Evolutionary conservation across 2,888 invertebrate species (phyloP).

Genomic region (Deroplatys truncata): DNA sequence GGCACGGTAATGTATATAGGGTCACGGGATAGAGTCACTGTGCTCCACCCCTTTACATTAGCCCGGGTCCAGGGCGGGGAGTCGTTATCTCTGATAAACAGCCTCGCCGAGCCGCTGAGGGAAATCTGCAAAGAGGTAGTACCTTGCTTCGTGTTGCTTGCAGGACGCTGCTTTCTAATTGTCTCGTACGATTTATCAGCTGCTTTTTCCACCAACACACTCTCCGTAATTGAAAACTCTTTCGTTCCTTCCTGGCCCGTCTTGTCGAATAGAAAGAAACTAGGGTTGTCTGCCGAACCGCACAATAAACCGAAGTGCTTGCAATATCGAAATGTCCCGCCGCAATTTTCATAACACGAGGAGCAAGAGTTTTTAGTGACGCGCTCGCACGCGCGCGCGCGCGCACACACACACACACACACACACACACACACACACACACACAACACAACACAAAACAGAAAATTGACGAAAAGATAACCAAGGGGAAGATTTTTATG

Average conservation of each 20-base stretch:
- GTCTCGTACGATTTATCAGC: background rate
- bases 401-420: no score
- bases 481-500: no score
- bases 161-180: background rate
- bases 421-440: no score
- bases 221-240: background rate
- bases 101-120: background rate
- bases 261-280: background rate
- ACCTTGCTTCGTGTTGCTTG: background rate
- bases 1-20: background rate
- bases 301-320: background rate
- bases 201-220: background rate
- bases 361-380: no score
- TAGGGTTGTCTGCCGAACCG: background rate
- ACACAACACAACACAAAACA: no score
- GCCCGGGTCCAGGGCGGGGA: background rate
- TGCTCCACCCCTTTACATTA: background rate
- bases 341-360: background rate
- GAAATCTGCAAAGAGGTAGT: background rate
- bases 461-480: no score
- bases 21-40: background rate
- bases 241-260: background rate
- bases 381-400: no score
- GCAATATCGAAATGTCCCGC: background rate
- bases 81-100: background rate